Conservation (phyloP, 2,888 invertebrate genomes). For the Eumacrocentrus americanus region DNA sequence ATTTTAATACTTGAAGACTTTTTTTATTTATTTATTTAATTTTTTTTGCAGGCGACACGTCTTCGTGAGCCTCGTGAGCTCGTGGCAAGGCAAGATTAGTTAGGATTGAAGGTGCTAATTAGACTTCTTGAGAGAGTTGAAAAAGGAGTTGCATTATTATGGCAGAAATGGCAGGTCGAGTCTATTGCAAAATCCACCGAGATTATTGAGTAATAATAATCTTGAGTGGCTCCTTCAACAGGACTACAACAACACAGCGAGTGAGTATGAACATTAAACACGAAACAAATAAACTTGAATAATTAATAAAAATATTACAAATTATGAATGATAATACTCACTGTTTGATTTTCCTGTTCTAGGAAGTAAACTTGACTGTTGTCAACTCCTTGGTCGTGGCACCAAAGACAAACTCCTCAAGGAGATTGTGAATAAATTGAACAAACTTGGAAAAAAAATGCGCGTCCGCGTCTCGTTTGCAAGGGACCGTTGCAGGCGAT, state of each 20-base stretch:
- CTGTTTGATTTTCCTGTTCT: not conserved
- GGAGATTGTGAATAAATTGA: not conserved
- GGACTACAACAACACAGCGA: not conserved
- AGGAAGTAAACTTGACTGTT: not conserved
- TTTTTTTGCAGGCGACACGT: not conserved
- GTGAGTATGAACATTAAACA: no score
- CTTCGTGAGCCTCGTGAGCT: constrained; percentile 11
- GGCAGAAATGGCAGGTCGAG: not conserved
- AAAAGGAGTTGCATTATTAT: not conserved
- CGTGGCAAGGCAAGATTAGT: constrained; percentile 11
- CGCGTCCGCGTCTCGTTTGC: constrained; percentile 26
- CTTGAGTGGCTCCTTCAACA: not conserved
- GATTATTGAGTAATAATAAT: not conserved
- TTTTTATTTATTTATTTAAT: not conserved
- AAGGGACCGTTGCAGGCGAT: constrained; percentile 43
- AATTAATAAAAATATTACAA: not conserved
- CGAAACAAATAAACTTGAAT: not conserved
- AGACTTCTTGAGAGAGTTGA: not conserved
- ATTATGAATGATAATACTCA: not conserved
- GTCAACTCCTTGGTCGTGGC: constrained; percentile 1
- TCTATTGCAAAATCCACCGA: not conserved
- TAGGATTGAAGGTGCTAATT: constrained; percentile 1
- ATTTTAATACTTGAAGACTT: constrained; percentile 1
- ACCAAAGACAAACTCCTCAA: not conserved
- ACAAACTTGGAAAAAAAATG: constrained; percentile 3